A percentile compares a stretch with the other conserved stretches of the same genome.
phyloP scores from a whole-genome alignment of 2,797 vertebrate genomes.

The Trematomus bernacchii region DNA sequence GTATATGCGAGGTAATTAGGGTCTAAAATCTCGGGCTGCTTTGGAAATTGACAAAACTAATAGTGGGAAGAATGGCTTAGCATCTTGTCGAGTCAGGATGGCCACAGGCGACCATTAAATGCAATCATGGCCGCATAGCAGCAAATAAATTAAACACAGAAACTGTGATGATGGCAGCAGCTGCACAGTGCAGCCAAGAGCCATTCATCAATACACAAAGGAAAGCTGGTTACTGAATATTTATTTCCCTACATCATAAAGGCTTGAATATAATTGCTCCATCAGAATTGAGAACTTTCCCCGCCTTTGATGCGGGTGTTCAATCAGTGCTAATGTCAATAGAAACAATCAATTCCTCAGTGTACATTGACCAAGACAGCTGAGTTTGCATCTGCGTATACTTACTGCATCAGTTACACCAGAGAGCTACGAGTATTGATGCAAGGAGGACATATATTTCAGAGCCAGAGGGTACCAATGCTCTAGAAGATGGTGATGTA shows the following conservation, averaged over 20 bases:
- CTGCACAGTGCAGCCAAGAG: constrained; percentile 17
- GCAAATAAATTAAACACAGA: constrained; percentile 61
- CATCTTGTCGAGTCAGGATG: constrained; percentile 51
- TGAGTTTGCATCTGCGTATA: too few species aligned
- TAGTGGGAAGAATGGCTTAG: constrained; percentile 32
- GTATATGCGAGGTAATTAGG: background rate
- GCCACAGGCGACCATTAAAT: constrained; percentile 59
- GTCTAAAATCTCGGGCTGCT: constrained; percentile 25
- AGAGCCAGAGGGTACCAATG: too few species aligned
- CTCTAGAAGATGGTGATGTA: too few species aligned
- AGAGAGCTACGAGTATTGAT: too few species aligned
- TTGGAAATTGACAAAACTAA: constrained; percentile 34
- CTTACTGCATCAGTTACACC: too few species aligned
- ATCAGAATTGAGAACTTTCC: constrained; percentile 14
- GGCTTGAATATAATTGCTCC: constrained; percentile 19
- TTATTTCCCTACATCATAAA: constrained; percentile 37
- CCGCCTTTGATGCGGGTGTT: too few species aligned
- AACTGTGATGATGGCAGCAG: constrained; percentile 43
- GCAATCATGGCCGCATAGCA: constrained; percentile 47
- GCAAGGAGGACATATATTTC: too few species aligned
- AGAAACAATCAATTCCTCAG: too few species aligned
- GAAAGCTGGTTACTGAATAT: constrained; percentile 36
- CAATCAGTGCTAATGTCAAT: too few species aligned
- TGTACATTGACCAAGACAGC: too few species aligned
- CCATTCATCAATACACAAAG: constrained; percentile 45